phyloP scores from a whole-genome alignment of 2,797 vertebrate species.

The Chromis chromis region DNA sequence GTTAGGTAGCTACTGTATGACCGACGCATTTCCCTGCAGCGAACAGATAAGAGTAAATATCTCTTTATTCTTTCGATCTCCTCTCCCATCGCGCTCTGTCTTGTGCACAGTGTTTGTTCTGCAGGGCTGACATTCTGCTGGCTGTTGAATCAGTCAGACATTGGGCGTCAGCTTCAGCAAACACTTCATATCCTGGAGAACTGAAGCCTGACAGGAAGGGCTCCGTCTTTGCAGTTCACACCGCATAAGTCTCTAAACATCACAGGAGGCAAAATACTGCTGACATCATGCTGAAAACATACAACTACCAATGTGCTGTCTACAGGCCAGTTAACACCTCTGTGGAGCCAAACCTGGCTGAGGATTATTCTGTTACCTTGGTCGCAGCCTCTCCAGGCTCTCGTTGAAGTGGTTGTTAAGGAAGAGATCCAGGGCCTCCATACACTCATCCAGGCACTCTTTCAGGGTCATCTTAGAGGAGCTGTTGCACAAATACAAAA shows the following conservation, averaged over 20 bases:
- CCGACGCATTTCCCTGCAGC: constrained; percentile 33
- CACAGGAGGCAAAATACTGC: constrained; percentile 23
- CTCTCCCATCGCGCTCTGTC: constrained; percentile 20
- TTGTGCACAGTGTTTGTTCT: constrained; percentile 70
- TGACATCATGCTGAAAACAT: constrained; percentile 34
- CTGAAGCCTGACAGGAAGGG: constrained; percentile 43
- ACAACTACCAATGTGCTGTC: constrained; percentile 7
- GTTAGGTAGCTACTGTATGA: not conserved
- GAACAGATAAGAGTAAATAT: constrained; percentile 57
- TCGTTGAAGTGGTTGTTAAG: constrained; percentile 89
- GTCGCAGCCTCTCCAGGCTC: constrained; percentile 86
- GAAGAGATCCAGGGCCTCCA: constrained; percentile 88
- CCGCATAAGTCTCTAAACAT: constrained; percentile 13
- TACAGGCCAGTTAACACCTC: no score
- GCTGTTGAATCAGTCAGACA: constrained; percentile 65
- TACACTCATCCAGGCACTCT: constrained; percentile 85
- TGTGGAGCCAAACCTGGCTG: not conserved
- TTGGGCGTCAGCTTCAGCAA: constrained; percentile 86
- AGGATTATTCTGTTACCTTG: constrained; percentile 76
- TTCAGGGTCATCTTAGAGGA: constrained; percentile 79
- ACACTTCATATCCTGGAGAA: constrained; percentile 87
- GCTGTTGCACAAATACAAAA: constrained; percentile 59
- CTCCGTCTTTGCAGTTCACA: constrained; percentile 1
- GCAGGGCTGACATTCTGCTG: constrained; percentile 48
- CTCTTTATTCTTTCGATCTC: constrained; percentile 45